Evolutionary conservation across 2,888 invertebrate species (phyloP).

Genomic region (Acleris sparsana): DNA sequence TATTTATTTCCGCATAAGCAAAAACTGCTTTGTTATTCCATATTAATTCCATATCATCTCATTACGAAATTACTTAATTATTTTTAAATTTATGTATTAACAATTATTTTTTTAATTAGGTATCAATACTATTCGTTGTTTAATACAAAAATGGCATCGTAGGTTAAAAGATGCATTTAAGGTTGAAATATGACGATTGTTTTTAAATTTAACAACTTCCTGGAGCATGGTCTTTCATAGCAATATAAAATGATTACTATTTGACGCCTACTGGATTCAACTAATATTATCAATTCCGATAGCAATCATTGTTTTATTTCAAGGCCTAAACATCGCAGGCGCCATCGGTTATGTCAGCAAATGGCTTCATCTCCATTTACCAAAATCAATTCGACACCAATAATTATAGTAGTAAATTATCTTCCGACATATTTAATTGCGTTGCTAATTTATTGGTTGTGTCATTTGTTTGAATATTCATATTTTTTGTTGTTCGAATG

Average conservation of each 20-base stretch:
- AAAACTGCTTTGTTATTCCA: too few relatives aligned
- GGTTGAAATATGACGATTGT: not conserved
- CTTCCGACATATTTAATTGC: not conserved
- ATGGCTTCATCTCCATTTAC: conserved; percentile 14
- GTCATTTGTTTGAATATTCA: not conserved
- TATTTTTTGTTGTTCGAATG: not conserved
- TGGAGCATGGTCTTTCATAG: not conserved
- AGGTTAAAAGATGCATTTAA: too few relatives aligned
- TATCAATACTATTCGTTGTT: too few relatives aligned
- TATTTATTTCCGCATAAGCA: too few relatives aligned
- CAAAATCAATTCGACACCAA: conserved; percentile 25
- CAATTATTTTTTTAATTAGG: too few relatives aligned
- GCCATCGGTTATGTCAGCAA: conserved; percentile 17
- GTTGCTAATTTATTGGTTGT: not conserved
- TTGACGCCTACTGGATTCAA: not conserved
- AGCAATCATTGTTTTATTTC: conserved; percentile 6
- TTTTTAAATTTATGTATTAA: too few relatives aligned
- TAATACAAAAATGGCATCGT: too few relatives aligned
- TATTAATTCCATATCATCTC: too few relatives aligned
- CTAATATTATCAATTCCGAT: conserved; percentile 9
- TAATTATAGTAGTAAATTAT: not conserved
- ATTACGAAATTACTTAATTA: too few relatives aligned
- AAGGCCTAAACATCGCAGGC: conserved; percentile 3
- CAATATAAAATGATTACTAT: not conserved
- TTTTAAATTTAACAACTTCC: not conserved